Percentiles rank a stretch among this genome's conserved stretches.
These are phyloP conservation scores for Macquaria australasica DNA, from an alignment of 2,113 vertebrate genomes.

Conservation along the genomic window DNA sequence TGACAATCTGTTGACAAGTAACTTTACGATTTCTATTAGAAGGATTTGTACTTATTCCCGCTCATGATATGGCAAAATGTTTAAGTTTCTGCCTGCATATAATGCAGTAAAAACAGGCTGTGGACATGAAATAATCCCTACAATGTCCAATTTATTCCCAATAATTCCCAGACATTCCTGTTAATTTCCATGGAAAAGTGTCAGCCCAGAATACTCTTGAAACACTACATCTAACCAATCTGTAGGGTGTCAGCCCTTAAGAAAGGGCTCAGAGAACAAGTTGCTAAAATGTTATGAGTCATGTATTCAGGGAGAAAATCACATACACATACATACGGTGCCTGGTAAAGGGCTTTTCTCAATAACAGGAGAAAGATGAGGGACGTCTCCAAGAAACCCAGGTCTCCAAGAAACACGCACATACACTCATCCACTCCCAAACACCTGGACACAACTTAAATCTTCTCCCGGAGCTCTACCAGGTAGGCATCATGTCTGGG, in stretches of 20 bases:
- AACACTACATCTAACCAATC: constrained; percentile 4
- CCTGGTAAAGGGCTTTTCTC: neutral
- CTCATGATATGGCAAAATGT: constrained; percentile 14
- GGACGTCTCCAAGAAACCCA: neutral
- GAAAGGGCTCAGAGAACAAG: constrained; percentile 36
- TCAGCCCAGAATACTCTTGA: neutral
- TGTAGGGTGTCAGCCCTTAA: neutral
- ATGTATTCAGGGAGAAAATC: neutral
- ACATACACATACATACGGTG: neutral
- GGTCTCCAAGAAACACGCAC: neutral
- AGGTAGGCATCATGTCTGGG: constrained; percentile 99
- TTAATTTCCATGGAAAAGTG: neutral
- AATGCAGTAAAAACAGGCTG: constrained; percentile 1
- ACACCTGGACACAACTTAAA: neutral
- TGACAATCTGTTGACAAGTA: neutral
- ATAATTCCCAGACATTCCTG: neutral
- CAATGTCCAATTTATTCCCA: neutral
- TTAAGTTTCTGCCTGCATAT: neutral
- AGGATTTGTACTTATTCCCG: neutral
- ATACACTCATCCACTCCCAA: neutral
- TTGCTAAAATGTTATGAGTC: constrained; percentile 35
- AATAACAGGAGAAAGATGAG: neutral
- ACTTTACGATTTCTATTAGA: neutral
- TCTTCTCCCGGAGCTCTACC: constrained; percentile 81
- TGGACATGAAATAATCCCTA: neutral